These are phyloP conservation scores for Zaprionus davidi DNA, from an alignment of 1,140 invertebrate species.

Conservation along the genomic window DNA sequence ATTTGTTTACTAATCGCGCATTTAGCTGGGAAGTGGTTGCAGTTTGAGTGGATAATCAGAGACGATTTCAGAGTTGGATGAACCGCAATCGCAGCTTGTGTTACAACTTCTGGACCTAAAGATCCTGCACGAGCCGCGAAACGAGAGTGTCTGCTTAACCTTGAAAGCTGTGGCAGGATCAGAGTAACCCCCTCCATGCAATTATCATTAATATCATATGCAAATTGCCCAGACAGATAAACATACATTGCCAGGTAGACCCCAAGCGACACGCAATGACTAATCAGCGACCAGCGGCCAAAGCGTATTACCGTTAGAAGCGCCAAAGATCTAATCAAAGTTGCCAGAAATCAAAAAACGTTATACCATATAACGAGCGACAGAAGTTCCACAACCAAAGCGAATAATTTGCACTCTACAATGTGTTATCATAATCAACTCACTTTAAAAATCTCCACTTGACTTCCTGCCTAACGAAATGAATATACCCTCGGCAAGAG, in stretches of 20 bases:
- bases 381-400: background rate
- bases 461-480: background rate
- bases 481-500: conserved; percentile 6
- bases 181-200: conserved; percentile 2
- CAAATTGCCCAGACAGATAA: conserved; percentile 78
- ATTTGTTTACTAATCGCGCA: conserved; percentile 19
- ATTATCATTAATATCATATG: conserved; percentile 59
- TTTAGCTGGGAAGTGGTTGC: conserved; percentile 34
- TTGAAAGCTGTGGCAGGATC: conserved; percentile 39
- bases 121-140: too few relatives aligned
- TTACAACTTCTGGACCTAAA: background rate
- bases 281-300: conserved; percentile 39
- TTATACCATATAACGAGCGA: background rate
- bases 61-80: background rate
- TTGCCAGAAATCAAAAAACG: background rate
- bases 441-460: background rate
- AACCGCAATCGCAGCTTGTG: conserved; percentile 12
- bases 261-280: conserved; percentile 27
- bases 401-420: too few relatives aligned
- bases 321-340: conserved; percentile 48
- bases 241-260: conserved; percentile 55
- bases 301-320: conserved; percentile 68
- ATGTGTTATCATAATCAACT: background rate
- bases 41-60: conserved; percentile 22
- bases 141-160: conserved; percentile 36